Percentiles rank a stretch among this genome's conserved stretches.
Evolutionary conservation across 2,888 invertebrate species (phyloP).

Genomic region (Platycheirus rosarum): DNA sequence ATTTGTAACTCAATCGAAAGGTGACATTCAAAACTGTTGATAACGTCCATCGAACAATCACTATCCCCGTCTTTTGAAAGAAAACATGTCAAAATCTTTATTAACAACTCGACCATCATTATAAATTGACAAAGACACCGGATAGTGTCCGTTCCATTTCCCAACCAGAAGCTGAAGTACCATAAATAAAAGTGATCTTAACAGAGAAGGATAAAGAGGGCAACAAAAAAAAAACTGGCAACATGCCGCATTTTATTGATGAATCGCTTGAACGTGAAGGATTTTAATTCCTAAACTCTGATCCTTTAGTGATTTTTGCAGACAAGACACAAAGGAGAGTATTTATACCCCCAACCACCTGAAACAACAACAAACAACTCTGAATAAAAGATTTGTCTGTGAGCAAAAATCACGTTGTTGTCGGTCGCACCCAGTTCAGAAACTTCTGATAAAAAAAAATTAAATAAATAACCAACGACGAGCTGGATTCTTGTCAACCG

Average conservation of each 20-base stretch:
- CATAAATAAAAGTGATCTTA: constrained; percentile 60
- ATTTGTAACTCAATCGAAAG: constrained; percentile 68
- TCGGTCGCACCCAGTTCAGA: constrained; percentile 60
- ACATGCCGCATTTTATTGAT: constrained; percentile 69
- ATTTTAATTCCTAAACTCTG: constrained; percentile 66
- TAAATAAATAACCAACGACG: constrained; percentile 39
- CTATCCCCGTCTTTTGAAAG: constrained; percentile 16
- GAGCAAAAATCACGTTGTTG: constrained; percentile 39
- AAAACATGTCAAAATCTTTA: constrained; percentile 68
- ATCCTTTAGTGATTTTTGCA: constrained; percentile 15
- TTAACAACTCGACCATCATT: constrained; percentile 67
- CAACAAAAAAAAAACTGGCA: constrained; percentile 21
- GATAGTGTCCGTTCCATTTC: constrained; percentile 32
- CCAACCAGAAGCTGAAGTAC: constrained; percentile 64
- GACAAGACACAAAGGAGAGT: constrained; percentile 28
- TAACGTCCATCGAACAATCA: constrained; percentile 52
- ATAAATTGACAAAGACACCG: constrained; percentile 62
- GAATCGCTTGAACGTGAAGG: constrained; percentile 71
- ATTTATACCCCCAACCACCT: constrained; percentile 18
- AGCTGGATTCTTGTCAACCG: constrained; percentile 68
- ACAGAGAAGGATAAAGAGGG: neutral
- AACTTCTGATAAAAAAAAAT: constrained; percentile 2
- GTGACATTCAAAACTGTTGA: constrained; percentile 60
- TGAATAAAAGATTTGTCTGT: constrained; percentile 70
- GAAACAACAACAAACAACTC: constrained; percentile 13